Conservation (phyloP, 2,888 invertebrate genomes). For the Ryuthela nishihirai region DNA sequence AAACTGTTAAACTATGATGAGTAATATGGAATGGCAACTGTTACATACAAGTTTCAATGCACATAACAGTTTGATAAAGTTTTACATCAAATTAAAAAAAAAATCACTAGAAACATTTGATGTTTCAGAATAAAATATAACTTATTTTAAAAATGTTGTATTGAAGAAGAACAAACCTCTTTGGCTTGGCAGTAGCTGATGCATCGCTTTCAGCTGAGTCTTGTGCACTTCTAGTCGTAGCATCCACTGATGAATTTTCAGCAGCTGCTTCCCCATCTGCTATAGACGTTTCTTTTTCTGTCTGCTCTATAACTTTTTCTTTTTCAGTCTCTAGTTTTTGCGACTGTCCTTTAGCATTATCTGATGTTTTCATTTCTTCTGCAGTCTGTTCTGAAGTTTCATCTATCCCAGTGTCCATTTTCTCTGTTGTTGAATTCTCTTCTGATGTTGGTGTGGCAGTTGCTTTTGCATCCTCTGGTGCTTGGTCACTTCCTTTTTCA, state of each 20-base stretch:
- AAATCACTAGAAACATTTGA: too few relatives aligned
- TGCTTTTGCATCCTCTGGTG: constrained; percentile 1
- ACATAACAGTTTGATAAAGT: too few relatives aligned
- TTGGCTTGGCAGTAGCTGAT: constrained; percentile 27
- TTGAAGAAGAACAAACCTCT: constrained; percentile 43
- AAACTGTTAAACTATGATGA: too few relatives aligned
- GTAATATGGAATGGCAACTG: too few relatives aligned
- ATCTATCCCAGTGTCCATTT: background rate
- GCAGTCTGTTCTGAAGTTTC: background rate
- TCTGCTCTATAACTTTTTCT: background rate
- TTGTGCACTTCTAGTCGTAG: too few relatives aligned
- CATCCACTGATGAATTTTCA: constrained; percentile 10
- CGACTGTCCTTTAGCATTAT: constrained; percentile 2
- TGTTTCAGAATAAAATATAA: too few relatives aligned
- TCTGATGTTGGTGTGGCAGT: background rate
- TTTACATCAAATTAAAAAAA: too few relatives aligned
- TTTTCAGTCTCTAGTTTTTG: background rate
- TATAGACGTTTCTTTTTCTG: constrained; percentile 41
- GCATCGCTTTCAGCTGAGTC: background rate
- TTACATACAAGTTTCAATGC: too few relatives aligned
- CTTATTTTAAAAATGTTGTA: too few relatives aligned
- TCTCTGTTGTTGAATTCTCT: background rate
- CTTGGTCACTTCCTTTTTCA: constrained; percentile 35
- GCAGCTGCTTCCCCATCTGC: constrained; percentile 43
- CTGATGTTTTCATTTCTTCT: constrained; percentile 8